Conservation (phyloP, 2,888 invertebrate genomes). For the Bibio marci region DNA sequence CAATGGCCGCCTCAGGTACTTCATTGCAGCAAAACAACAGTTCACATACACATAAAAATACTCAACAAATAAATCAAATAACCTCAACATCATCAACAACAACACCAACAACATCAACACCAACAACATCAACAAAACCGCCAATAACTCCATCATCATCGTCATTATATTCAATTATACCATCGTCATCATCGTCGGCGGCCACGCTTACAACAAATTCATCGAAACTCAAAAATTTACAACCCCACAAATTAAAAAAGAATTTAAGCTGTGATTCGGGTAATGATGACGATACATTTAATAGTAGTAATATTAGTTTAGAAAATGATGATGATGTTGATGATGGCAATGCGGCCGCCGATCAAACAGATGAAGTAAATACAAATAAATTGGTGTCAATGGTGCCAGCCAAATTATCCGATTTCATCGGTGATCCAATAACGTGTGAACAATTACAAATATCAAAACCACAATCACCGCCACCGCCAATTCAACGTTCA, state of each 20-base stretch:
- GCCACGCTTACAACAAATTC: background rate
- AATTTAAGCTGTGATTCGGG: constrained; percentile 24
- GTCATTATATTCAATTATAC: constrained; percentile 1
- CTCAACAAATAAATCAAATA: too few relatives aligned
- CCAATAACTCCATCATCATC: constrained; percentile 2
- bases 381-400: too few relatives aligned
- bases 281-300: constrained; percentile 16
- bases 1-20: background rate
- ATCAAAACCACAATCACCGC: too few relatives aligned
- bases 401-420: too few relatives aligned
- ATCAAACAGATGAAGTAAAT: too few relatives aligned
- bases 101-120: background rate
- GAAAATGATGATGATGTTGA: too few relatives aligned
- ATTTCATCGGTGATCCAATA: too few relatives aligned
- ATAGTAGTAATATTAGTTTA: too few relatives aligned
- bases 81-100: constrained; percentile 4
- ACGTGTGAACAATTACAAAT: too few relatives aligned
- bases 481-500: too few relatives aligned
- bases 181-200: background rate
- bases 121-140: background rate
- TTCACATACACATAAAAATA: too few relatives aligned
- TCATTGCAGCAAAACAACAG: background rate
- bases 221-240: background rate
- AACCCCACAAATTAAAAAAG: constrained; percentile 11
- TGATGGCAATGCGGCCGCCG: too few relatives aligned